Evolutionary conservation across 2,113 vertebrate genomes (phyloP).

Genomic region (Campylomormyrus tamandua): DNA sequence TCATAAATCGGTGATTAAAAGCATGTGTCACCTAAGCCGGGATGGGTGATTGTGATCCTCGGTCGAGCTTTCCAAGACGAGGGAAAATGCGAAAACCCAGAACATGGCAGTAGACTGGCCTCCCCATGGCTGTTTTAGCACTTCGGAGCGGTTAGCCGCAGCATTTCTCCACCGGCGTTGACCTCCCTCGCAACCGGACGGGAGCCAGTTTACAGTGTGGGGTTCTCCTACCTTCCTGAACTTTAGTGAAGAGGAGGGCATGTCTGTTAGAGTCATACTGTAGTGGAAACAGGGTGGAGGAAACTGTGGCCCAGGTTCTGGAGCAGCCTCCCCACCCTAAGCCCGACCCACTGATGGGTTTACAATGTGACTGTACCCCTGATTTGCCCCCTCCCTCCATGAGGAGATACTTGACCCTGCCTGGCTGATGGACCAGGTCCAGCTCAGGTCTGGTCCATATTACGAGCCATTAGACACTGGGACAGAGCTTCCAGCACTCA

Average conservation of each 20-base stretch:
- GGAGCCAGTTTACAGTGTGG: background rate
- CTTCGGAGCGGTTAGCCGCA: background rate
- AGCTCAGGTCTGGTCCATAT: background rate
- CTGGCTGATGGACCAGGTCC: conserved; percentile 1
- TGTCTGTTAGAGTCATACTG: conserved; percentile 57
- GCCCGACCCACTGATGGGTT: conserved; percentile 55
- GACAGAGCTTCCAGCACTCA: background rate
- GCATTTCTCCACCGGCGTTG: background rate
- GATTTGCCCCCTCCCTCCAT: conserved; percentile 26
- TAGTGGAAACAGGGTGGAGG: conserved; percentile 47
- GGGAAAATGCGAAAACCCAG: background rate
- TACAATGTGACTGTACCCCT: conserved; percentile 46
- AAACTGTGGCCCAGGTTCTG: conserved; percentile 39
- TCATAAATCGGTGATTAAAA: background rate
- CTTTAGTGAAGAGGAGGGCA: conserved; percentile 6
- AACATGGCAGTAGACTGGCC: background rate
- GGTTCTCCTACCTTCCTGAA: background rate
- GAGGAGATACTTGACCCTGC: background rate
- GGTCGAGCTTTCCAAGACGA: background rate
- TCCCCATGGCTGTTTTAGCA: background rate
- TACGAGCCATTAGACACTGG: background rate
- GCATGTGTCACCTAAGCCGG: background rate
- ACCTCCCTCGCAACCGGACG: background rate
- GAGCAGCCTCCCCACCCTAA: conserved; percentile 31
- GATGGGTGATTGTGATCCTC: background rate